Percentiles rank a stretch among this genome's conserved stretches.
Conservation (phyloP, 2,888 invertebrate genomes). For the Agriopis marginaria region DNA sequence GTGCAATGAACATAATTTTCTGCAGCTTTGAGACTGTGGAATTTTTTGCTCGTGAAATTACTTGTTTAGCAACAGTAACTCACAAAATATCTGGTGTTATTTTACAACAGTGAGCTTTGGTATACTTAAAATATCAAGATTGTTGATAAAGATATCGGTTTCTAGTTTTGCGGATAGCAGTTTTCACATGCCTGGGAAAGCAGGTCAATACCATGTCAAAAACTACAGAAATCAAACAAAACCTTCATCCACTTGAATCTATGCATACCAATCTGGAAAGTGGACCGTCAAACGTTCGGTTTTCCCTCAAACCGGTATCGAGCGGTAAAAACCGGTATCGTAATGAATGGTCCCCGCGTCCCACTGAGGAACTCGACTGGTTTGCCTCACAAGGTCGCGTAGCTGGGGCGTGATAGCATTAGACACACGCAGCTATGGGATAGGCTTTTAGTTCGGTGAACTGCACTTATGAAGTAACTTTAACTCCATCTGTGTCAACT, state of each 20-base stretch:
- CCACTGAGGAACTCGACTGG: constrained; percentile 43
- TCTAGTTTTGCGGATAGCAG: background rate
- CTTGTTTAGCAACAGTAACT: too few relatives aligned
- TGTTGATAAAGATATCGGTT: background rate
- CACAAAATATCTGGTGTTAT: too few relatives aligned
- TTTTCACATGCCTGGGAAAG: constrained; percentile 13
- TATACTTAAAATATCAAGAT: too few relatives aligned
- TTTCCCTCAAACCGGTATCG: constrained; percentile 46
- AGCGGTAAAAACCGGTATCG: constrained; percentile 40
- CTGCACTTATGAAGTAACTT: background rate
- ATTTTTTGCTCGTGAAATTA: too few relatives aligned
- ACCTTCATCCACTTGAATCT: constrained; percentile 14
- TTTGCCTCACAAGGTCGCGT: constrained; percentile 66
- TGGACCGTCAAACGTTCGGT: constrained; percentile 41
- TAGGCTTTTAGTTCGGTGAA: constrained; percentile 11
- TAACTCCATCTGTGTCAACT: background rate
- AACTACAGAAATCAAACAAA: constrained; percentile 20
- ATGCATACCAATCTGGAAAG: constrained; percentile 38
- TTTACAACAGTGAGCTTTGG: too few relatives aligned
- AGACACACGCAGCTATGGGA: constrained; percentile 18
- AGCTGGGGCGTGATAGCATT: constrained; percentile 55
- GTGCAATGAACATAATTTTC: background rate
- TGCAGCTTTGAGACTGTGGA: background rate
- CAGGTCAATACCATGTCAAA: constrained; percentile 10
- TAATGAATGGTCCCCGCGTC: constrained; percentile 43